Base-by-base conservation (phyloP, 2,113 vertebrate genomes). In the Cebidichthys violaceus region DNA sequence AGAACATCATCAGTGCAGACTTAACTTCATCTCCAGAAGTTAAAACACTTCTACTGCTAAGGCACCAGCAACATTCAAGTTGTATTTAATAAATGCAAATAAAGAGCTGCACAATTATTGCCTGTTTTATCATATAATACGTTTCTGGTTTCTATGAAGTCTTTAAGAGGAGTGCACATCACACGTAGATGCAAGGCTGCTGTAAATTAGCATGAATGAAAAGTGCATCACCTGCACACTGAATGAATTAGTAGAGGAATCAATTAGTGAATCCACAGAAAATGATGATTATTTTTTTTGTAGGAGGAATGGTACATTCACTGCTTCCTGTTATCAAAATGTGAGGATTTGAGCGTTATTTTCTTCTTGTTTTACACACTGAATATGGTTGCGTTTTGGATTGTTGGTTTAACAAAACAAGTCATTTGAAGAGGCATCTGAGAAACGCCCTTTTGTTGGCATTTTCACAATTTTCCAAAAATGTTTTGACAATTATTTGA, bases 41-140 rank as follows among this genome's bases (percentile, higher is more conserved):
- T 65, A 68, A 52, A 83, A 70, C 7, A 4, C 39, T 84, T 29
- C 74, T 66, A n/a, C 72, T 67, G 75, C 86, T 75, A 88, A 92
- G 90, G 90, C 92, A 93, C 90, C 80, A 79, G 74, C 60, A 89
- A 89, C 61, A 52, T 73, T 69, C 20, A 45, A 64, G 39, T 69
- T 73, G 43, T 70, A 67, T n/a, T 37, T 39, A 41, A 2, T 45
- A 27, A 66, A 29, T 77, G 77, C 41, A 60, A 5, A 13, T 41
- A 15, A 50, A 52, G 37, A 59, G 77, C 43, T 60, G 68, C 81
- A 74, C 45, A 55, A n/a, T 57, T 22, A 77, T 35, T 29, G 1
- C 54, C 18, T 9, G 47, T 54, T 29, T 29, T 43, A 45, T 76
- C 2, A 27, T 29, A 20, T 20, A 1, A 27, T 65, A n/a, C n/a